Evolutionary conservation across 2,888 invertebrate genomes (phyloP).

Genomic region (Prosapia bicincta): DNA sequence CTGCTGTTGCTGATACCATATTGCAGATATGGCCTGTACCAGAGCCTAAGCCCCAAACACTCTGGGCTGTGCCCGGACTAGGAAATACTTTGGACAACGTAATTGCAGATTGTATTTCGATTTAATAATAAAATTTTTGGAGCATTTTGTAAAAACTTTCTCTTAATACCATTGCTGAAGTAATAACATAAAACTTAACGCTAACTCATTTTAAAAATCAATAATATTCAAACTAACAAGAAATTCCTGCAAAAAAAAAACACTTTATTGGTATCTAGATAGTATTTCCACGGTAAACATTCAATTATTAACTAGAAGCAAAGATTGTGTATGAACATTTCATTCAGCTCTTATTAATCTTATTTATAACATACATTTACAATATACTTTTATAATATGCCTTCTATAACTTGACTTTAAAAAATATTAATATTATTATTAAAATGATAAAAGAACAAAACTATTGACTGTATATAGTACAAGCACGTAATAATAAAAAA

Average conservation of each 20-base stretch:
- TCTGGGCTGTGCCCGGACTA: constrained; percentile 85
- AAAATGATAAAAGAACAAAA: too few species aligned
- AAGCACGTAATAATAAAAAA: too few species aligned
- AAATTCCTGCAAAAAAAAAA: background rate
- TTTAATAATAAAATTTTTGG: background rate
- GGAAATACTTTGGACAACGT: constrained; percentile 60
- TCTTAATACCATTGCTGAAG: background rate
- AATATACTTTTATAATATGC: too few species aligned
- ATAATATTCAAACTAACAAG: background rate
- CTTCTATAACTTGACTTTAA: too few species aligned
- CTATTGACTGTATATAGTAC: too few species aligned
- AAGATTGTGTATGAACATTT: too few species aligned
- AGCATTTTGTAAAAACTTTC: background rate
- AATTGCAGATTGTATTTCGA: background rate
- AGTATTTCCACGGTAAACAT: background rate
- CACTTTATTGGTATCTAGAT: background rate
- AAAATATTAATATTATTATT: too few species aligned
- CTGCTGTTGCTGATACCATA: constrained; percentile 66
- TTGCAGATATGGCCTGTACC: constrained; percentile 70
- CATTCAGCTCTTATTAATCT: too few species aligned
- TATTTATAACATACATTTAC: too few species aligned
- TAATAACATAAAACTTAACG: background rate
- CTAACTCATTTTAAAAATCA: background rate
- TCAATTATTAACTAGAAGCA: background rate
- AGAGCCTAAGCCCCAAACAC: constrained; percentile 72